Conservation (phyloP, 2,113 vertebrate species). For the Hemiprocne comata region DNA sequence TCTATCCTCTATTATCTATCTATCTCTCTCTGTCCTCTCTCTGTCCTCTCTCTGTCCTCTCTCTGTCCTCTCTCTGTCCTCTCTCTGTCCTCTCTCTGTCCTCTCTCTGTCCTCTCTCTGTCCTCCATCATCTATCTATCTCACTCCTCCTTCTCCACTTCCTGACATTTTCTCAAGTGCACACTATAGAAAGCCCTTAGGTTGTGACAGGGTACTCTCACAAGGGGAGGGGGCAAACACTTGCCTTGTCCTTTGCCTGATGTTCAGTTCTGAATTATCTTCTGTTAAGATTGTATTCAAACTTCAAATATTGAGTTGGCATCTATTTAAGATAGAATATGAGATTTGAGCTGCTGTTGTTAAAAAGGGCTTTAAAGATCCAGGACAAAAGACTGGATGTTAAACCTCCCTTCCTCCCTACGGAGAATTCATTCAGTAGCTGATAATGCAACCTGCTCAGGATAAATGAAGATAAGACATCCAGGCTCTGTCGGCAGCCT, state of each 20-base stretch:
- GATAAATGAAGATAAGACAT: not conserved
- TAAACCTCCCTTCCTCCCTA: not conserved
- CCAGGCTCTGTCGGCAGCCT: not conserved
- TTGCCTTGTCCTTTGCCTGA: not conserved
- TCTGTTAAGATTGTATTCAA: not conserved
- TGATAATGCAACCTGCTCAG: not conserved
- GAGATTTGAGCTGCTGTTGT: not conserved
- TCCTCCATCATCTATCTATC: too few relatives aligned
- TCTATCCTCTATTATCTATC: too few relatives aligned
- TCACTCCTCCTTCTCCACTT: not conserved
- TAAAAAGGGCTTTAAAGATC: not conserved
- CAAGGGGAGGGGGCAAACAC: rapidly evolving
- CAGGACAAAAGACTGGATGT: not conserved
- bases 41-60: too few relatives aligned
- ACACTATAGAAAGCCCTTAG: not conserved
- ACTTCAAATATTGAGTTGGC: not conserved
- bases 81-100: too few relatives aligned
- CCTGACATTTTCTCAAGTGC: not conserved
- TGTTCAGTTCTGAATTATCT: not conserved
- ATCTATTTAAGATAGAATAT: not conserved
- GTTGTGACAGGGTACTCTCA: not conserved
- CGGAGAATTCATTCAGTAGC: not conserved
- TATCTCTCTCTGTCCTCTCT: too few relatives aligned
- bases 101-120: too few relatives aligned
- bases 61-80: too few relatives aligned